A percentile compares a stretch with the other conserved stretches of the same genome.
phyloP scores from a whole-genome alignment of 2,888 invertebrate genomes.

The Hydrotaea cyrtoneurina region DNA sequence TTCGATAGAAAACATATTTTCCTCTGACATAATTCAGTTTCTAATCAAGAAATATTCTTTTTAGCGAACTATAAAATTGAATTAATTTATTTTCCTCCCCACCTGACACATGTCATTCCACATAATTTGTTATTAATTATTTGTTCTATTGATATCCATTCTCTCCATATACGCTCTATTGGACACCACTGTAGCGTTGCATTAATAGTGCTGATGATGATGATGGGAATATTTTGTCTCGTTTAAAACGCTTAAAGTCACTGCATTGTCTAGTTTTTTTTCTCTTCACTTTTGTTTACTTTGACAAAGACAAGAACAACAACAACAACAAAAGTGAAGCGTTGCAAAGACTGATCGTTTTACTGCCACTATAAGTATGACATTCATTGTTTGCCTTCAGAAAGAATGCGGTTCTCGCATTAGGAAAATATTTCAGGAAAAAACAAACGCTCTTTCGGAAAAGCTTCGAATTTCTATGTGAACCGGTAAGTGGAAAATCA shows the following conservation, averaged over 20 bases:
- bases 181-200: conserved; percentile 6
- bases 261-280: conserved; percentile 10
- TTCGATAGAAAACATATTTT: too few species aligned
- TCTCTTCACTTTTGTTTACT: conserved; percentile 23
- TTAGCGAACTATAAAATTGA: too few species aligned
- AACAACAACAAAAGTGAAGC: too few species aligned
- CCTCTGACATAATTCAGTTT: too few species aligned
- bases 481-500: neutral
- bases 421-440: conserved; percentile 3
- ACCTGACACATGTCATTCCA: too few species aligned
- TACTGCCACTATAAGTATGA: neutral
- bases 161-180: too few species aligned
- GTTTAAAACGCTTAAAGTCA: neutral
- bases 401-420: conserved; percentile 7
- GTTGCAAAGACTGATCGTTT: neutral
- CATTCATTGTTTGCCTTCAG: neutral
- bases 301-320: neutral
- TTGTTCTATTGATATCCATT: too few species aligned
- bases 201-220: neutral
- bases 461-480: neutral
- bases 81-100: too few species aligned
- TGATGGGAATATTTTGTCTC: conserved; percentile 30
- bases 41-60: too few species aligned
- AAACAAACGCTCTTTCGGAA: neutral
- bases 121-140: too few species aligned